A percentile compares a stretch with the other conserved stretches of the same genome.
Evolutionary conservation across 2,888 invertebrate genomes (phyloP).

Genomic region (Seladonia tumulorum): DNA sequence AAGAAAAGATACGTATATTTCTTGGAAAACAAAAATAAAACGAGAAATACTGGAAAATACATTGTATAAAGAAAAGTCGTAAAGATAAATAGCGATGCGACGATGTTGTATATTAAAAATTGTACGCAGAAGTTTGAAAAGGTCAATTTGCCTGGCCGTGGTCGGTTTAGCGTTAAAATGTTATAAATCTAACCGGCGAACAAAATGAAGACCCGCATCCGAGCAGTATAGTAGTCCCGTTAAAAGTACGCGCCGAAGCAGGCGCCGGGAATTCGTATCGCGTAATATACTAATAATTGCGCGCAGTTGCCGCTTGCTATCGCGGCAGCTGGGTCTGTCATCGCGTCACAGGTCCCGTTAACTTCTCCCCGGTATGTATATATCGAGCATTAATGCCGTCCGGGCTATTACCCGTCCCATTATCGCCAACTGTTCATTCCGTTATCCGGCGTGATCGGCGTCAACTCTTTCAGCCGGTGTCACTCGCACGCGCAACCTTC

Average conservation of each 20-base stretch:
- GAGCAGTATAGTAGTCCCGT: background rate
- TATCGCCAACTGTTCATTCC: slow-evolving; percentile 44
- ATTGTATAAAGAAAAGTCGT: too few species aligned
- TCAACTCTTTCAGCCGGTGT: slow-evolving; percentile 14
- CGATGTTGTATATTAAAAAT: too few species aligned
- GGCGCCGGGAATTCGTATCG: slow-evolving; percentile 18
- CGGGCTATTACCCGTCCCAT: slow-evolving; percentile 34
- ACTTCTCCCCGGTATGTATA: slow-evolving; percentile 16
- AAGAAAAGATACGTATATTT: too few species aligned
- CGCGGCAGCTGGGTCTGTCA: slow-evolving; percentile 21
- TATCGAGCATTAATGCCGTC: slow-evolving; percentile 20
- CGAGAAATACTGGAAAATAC: too few species aligned
- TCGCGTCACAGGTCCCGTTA: slow-evolving; percentile 21
- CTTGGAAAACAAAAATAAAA: too few species aligned
- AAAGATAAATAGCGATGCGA: too few species aligned
- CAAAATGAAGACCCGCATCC: background rate
- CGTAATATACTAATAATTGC: slow-evolving; percentile 21
- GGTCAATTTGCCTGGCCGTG: too few species aligned
- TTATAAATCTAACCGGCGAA: background rate
- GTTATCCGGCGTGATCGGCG: slow-evolving; percentile 19
- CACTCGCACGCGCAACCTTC: slow-evolving; percentile 15
- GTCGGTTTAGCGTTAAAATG: too few species aligned
- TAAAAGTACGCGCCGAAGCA: slow-evolving; percentile 13
- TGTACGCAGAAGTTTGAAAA: too few species aligned
- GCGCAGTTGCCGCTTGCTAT: slow-evolving; percentile 4